Conservation (phyloP, 2,113 vertebrate genomes). For the Halichoerus grypus region DNA sequence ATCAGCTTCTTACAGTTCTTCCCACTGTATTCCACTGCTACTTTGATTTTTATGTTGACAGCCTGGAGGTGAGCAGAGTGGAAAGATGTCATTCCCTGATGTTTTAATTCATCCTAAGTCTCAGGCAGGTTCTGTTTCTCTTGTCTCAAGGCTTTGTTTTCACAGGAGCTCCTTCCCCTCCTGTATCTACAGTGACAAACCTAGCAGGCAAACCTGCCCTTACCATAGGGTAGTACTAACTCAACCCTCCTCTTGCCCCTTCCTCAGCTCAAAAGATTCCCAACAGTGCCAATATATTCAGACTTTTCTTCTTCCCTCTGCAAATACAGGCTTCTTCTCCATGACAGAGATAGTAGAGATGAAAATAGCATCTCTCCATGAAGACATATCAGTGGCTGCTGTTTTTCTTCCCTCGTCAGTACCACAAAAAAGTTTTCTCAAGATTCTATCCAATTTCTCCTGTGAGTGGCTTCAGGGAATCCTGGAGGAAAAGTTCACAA, state of each 20-base stretch:
- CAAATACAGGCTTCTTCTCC: background rate
- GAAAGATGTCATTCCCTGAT: background rate
- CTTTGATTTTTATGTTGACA: background rate
- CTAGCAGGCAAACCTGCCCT: background rate
- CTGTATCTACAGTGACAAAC: background rate
- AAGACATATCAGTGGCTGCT: background rate
- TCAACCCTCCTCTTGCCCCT: too few species aligned
- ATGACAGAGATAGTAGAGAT: background rate
- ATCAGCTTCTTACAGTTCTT: background rate
- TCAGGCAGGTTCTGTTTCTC: background rate
- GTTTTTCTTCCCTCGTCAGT: background rate
- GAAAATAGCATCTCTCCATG: background rate
- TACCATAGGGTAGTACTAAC: background rate
- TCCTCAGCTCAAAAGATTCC: background rate
- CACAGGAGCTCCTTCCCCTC: background rate
- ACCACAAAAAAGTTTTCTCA: background rate
- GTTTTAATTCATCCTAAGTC: background rate
- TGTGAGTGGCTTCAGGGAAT: background rate
- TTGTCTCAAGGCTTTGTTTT: background rate
- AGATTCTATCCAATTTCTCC: background rate
- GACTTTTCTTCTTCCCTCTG: background rate
- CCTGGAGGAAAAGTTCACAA: background rate
- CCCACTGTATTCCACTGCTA: background rate
- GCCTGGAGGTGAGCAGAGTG: background rate
- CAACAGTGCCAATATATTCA: background rate